A percentile compares a stretch with the other conserved stretches of the same genome.
Conservation (phyloP, 2,113 vertebrate genomes). For the Echinops telfairi region DNA sequence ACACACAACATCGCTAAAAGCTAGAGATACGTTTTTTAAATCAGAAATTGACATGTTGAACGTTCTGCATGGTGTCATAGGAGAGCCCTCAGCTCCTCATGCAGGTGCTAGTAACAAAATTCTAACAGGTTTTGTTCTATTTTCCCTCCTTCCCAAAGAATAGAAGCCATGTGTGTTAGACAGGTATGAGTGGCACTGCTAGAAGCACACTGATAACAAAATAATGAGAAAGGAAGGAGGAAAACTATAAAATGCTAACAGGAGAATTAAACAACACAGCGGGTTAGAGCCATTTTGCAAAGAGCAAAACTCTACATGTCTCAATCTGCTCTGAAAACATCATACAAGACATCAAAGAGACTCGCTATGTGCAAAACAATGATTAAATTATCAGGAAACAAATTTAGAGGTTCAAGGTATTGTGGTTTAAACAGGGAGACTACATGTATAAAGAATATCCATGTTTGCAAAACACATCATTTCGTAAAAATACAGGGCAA, state of each 20-base stretch:
- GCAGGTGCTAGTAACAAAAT: background rate
- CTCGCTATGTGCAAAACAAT: rapidly evolving
- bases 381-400: background rate
- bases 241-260: too few species aligned
- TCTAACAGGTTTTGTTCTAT: too few species aligned
- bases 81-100: background rate
- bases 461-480: background rate
- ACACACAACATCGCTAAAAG: background rate
- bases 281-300: background rate
- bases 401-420: background rate
- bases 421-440: background rate
- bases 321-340: background rate
- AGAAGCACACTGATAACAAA: background rate
- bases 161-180: rapidly evolving
- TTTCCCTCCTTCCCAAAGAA: background rate
- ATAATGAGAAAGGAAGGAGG: rapidly evolving
- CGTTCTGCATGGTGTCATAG: background rate
- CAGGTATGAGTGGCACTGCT: background rate
- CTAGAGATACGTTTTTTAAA: background rate
- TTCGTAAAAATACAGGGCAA: background rate
- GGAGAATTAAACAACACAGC: too few species aligned
- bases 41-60: background rate
- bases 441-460: background rate
- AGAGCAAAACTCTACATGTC: background rate
- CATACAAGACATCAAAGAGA: background rate